A percentile compares a stretch with the other conserved stretches of the same genome.
phyloP scores from a whole-genome alignment of 1,140 invertebrate species.

The Drosophila orosa region DNA sequence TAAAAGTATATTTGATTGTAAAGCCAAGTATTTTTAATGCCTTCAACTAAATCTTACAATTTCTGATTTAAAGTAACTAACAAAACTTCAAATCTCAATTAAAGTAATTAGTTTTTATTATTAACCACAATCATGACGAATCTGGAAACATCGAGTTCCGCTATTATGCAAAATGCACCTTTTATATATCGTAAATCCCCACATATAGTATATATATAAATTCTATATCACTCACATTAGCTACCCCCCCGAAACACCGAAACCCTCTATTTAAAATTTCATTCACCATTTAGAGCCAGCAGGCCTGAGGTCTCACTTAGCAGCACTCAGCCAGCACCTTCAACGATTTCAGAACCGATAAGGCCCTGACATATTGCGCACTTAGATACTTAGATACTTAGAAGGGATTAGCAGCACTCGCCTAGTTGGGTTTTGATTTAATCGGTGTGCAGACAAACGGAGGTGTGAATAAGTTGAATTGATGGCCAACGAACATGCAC shows the following conservation, averaged over 20 bases:
- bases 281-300: slow-evolving; percentile 64
- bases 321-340: slow-evolving; percentile 16
- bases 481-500: slow-evolving; percentile 64
- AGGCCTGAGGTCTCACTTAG: slow-evolving; percentile 49
- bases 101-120: neutral
- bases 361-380: slow-evolving; percentile 46
- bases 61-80: neutral
- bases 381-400: slow-evolving; percentile 45
- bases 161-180: slow-evolving; percentile 43
- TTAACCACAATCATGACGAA: neutral
- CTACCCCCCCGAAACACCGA: slow-evolving; percentile 11
- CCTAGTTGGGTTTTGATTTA: slow-evolving; percentile 70
- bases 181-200: slow-evolving; percentile 13
- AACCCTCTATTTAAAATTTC: slow-evolving; percentile 7
- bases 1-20: neutral
- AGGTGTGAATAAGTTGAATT: slow-evolving; percentile 63
- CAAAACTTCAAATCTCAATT: neutral
- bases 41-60: neutral
- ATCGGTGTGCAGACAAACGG: slow-evolving; percentile 57
- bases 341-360: slow-evolving; percentile 38
- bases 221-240: slow-evolving; percentile 17
- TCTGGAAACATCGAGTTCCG: slow-evolving; percentile 20
- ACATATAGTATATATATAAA: slow-evolving; percentile 1
- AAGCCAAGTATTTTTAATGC: neutral
- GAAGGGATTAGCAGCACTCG: slow-evolving; percentile 48